Conservation (phyloP, 1,140 invertebrate genomes). For the Bicyclus anynana region DNA sequence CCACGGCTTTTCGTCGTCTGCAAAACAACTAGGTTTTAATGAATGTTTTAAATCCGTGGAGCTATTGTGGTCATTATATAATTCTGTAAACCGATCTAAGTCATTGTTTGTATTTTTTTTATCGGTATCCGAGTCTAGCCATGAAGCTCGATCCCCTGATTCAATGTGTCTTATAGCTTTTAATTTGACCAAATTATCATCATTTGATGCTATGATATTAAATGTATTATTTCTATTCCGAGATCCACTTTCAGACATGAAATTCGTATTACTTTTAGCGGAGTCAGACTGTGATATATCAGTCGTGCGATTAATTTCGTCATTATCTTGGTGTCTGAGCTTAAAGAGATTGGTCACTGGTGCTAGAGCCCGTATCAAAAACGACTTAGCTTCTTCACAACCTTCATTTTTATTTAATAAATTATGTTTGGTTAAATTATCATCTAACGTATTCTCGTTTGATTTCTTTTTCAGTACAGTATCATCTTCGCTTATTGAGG, state of each 20-base stretch:
- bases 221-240: slow-evolving; percentile 47
- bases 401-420: slow-evolving; percentile 74
- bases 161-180: slow-evolving; percentile 74
- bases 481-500: slow-evolving; percentile 74
- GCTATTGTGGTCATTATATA: slow-evolving; percentile 61
- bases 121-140: slow-evolving; percentile 71
- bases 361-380: slow-evolving; percentile 82
- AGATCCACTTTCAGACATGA: slow-evolving; percentile 56
- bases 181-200: slow-evolving; percentile 64
- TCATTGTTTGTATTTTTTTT: slow-evolving; percentile 43
- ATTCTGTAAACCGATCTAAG: slow-evolving; percentile 82
- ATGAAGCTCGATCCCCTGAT: slow-evolving; percentile 79
- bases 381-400: slow-evolving; percentile 83
- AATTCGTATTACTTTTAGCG: slow-evolving; percentile 54
- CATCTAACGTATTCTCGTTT: slow-evolving; percentile 78
- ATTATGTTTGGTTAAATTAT: slow-evolving; percentile 77
- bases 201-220: slow-evolving; percentile 59
- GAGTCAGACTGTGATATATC: slow-evolving; percentile 51
- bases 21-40: slow-evolving; percentile 64
- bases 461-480: slow-evolving; percentile 52
- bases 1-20: slow-evolving; percentile 80
- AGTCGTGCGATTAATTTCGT: slow-evolving; percentile 66
- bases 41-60: slow-evolving; percentile 38
- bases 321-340: slow-evolving; percentile 74
- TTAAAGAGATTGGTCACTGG: slow-evolving; percentile 84